Base-by-base conservation (phyloP, 92 coral and sea anemone species). In the Epizoanthus ramosus region DNA sequence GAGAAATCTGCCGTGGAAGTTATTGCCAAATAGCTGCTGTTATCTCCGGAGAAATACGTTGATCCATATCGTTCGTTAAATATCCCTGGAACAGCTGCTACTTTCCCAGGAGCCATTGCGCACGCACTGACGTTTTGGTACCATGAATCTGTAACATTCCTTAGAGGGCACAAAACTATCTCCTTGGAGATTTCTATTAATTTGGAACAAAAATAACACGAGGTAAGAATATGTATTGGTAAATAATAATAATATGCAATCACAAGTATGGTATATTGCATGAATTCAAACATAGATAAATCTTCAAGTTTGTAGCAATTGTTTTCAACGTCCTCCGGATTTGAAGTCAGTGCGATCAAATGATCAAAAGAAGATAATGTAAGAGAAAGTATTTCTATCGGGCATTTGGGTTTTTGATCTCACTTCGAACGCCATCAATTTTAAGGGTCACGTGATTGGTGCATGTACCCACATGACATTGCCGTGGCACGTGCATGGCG, bases 171-270 rank as follows among this genome's bases (percentile, higher is more conserved):
- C 21, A 67, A 19, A n/a, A 67, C 72, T 19, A 15, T 67, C 50
- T 41, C 43, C 13, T 17, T 18, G 72, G 72, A 24, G 37, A 67
- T 67, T 67, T 67, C 72, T 67, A n/a, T 67, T 15, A 41, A 67
- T 28, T 18, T 23, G 22, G 14, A 23, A 23, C 8, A 25, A n/a
- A 63, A 63, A 22, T 8, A 60, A 60, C 23, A 60, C 19, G 23
- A 6, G 12, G 3, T 24, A 18, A 18, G 9, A 60, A 7, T 60
- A 57, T 1, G 5, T n/a, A 16, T 3, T 57, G 21, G 21, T 4
- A 18, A 4, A 14, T n/a, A 14, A 14, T 57, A n/a, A 57, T 4
- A 57, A 1, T 14, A n/a, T 14, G 21, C 3, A 57, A n/a, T 5
- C 17, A 57, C 21, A 57, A 1, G 61, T 9, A 14, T 14, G 61